A percentile compares a stretch with the other conserved stretches of the same genome.
Conservation (phyloP, 2,113 vertebrate genomes). For the Dermatemys mawii region DNA sequence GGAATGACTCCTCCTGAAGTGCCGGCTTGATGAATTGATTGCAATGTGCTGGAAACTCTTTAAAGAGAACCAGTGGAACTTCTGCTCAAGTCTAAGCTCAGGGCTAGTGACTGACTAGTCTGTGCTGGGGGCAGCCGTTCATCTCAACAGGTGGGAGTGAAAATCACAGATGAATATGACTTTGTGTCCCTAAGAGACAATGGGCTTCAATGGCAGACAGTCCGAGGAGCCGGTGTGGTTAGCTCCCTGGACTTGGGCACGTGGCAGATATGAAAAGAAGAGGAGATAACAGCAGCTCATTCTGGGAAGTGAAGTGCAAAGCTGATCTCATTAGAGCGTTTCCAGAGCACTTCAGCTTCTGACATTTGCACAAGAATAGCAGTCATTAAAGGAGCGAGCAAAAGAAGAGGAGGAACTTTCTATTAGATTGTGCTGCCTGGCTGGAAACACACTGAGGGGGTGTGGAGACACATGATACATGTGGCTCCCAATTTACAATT, state of each 20-base stretch:
- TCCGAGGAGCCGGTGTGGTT: neutral
- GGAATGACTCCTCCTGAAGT: neutral
- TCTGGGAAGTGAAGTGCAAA: neutral
- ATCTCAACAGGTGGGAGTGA: neutral
- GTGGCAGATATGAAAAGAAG: neutral
- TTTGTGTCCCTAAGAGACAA: neutral
- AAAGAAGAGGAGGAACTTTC: neutral
- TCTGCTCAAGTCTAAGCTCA: neutral
- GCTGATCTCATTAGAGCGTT: neutral
- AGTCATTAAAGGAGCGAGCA: neutral
- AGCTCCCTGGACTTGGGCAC: neutral
- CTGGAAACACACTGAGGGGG: neutral
- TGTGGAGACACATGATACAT: fast-evolving
- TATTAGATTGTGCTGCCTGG: neutral
- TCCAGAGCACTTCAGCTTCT: neutral
- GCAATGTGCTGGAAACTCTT: neutral
- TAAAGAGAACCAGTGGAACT: neutral
- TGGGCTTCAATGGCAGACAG: neutral
- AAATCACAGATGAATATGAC: neutral
- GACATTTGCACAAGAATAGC: fast-evolving
- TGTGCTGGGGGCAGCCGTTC: neutral
- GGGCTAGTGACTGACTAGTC: neutral
- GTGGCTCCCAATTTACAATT: neutral
- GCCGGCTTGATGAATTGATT: neutral
- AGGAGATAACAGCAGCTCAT: neutral